Base-by-base conservation (phyloP, 2,888 invertebrate genomes). In the Habroteleia sp. region DNA sequence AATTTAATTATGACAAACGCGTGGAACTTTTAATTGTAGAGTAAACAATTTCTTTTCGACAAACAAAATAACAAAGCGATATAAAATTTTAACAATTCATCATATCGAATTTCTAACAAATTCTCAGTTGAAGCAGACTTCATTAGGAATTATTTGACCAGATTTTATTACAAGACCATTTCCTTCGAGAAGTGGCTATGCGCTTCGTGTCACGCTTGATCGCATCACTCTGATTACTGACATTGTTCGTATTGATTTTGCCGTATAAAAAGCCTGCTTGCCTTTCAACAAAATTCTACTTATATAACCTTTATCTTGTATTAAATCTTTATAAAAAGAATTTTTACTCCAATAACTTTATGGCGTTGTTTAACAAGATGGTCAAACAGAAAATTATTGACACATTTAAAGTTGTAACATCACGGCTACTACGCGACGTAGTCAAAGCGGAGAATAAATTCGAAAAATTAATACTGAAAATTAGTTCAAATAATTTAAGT, bases 211-310 rank as follows among this genome's bases (percentile, higher is more conserved):
- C 62, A 74, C 62, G 66, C 66, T 66, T 50, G 60, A 74, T 62
- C 66, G 66, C 60, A 66, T 60, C 31, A 41, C 46, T 54, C 62
- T 66, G 73, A 74, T 66, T 74, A 74, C 65, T 33, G 66, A 66
- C 54, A 74, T 74, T 74, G 66, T 66, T 74, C 66, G 60, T 73
- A 73, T 73, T 73, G 73, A 73, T 66, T 73, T 73, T 66, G n/a
- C 37, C 35, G 11, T 41, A 8, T 39, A 66, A 66, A 44, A 46
- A 73, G 46, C 37, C 17, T 25, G 46, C 11, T 50, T 48, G 23
- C 23, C 25, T 48, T 50, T 65, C 46, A 65, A 56, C 46, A 63
- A 65, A 42, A 41, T 37, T 62, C 54, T 39, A 62, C 41, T 71
- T 23, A 44, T 23, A 33, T 31, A 31, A 23, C 3, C 25, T 65